These are phyloP conservation scores for Imbricaverruca yamaguchii DNA, from an alignment of 2,888 invertebrate genomes.

Conservation along the genomic window DNA sequence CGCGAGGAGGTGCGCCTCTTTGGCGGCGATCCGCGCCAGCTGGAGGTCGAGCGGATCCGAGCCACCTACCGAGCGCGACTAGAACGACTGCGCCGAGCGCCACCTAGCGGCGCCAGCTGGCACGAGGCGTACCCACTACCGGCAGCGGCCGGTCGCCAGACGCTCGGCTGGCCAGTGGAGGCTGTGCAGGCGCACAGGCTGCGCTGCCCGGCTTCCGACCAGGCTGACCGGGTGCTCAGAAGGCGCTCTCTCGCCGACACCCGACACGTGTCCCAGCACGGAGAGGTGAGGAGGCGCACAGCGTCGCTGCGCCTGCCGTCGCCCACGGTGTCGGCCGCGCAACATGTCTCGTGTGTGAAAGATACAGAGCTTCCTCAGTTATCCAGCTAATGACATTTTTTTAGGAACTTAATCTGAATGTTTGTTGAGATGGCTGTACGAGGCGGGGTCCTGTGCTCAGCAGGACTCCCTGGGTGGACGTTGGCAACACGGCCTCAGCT, in stretches of 20 bases:
- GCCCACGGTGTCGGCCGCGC: not conserved
- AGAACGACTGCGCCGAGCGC: not conserved
- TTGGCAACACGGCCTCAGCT: too few relatives aligned
- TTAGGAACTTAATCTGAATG: too few relatives aligned
- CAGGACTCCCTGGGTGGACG: too few relatives aligned
- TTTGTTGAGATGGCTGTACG: too few relatives aligned
- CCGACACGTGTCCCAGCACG: not conserved
- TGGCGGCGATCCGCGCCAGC: not conserved
- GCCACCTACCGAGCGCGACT: slow-evolving; percentile 1
- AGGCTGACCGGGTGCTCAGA: not conserved
- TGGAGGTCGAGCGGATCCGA: not conserved
- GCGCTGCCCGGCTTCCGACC: not conserved
- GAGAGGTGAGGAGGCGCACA: not conserved
- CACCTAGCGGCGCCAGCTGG: not conserved
- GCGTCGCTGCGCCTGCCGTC: not conserved
- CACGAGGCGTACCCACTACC: not conserved
- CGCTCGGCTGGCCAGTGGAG: not conserved
- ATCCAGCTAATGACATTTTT: not conserved
- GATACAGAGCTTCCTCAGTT: not conserved
- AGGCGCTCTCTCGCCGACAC: not conserved
- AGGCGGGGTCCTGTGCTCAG: too few relatives aligned
- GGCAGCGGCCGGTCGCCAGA: not conserved
- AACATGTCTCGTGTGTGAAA: not conserved
- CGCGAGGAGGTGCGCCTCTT: not conserved
- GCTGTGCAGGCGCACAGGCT: too few relatives aligned